Evolutionary conservation across 2,797 vertebrate species (phyloP).

Genomic region (Danio kyathit): DNA sequence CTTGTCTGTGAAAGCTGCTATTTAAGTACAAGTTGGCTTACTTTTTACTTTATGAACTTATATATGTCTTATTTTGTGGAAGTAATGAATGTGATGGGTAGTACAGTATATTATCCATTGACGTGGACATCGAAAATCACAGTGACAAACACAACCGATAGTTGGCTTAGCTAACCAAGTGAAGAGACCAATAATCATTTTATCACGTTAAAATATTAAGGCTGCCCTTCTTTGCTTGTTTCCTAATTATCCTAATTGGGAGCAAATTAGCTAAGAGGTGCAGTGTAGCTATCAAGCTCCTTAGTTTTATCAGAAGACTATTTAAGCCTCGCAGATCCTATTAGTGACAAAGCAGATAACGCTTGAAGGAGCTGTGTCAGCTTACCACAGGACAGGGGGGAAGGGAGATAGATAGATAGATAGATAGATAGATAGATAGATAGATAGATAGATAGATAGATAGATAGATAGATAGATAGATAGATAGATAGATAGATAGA

Average conservation of each 20-base stretch:
- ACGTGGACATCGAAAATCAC: not conserved
- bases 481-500: not conserved
- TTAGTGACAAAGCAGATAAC: slow-evolving; percentile 89
- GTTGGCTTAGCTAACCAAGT: not conserved
- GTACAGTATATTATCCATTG: not conserved
- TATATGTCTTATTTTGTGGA: not conserved
- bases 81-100: not conserved
- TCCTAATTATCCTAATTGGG: slow-evolving; percentile 96
- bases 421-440: too few species aligned
- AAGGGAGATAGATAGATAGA: slow-evolving; percentile 55
- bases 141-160: not conserved
- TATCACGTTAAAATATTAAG: slow-evolving; percentile 95
- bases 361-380: slow-evolving; percentile 92
- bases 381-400: slow-evolving; percentile 78
- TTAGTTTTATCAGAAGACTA: slow-evolving; percentile 95
- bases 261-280: slow-evolving; percentile 91
- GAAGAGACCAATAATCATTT: slow-evolving; percentile 85
- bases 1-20: too few species aligned
- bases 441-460: not conserved
- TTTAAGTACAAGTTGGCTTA: not conserved
- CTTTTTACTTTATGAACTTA: not conserved
- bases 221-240: slow-evolving; percentile 90
- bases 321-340: slow-evolving; percentile 89
- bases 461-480: not conserved
- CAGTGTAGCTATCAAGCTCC: slow-evolving; percentile 86